Base-by-base conservation (phyloP, 2,888 invertebrate species). In the Eupelmus urozonus region DNA sequence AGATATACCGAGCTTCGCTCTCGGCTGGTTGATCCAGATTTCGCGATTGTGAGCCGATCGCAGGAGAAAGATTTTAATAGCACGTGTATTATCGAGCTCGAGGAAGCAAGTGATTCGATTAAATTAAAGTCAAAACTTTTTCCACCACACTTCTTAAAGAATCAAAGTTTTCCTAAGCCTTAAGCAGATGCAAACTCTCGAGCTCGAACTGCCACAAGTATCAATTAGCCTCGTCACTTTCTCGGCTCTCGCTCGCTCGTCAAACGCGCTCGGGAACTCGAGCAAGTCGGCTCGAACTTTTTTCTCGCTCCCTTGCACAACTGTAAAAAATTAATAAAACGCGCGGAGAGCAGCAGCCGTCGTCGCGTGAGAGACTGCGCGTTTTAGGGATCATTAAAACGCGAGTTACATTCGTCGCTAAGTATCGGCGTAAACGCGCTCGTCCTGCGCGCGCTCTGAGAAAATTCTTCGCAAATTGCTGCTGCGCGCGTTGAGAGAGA, bases 401-500 rank as follows among this genome's bases (percentile, higher is more conserved):
- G 40, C 18, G 69, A 69, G 69, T 69, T 27, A 62, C 75, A 76
- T 55, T 76, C 69, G 63, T 51, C 25, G 7, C 40, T 62, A 60
- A 59, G 67, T 74, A 60, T 60, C 75, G 66, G 18, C 59, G 59
- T 59, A 59, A 66, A 49, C 49, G 76, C 63, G 69, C 45, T 55
- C n/a, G n/a, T n/a, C n/a, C n/a, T n/a, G 53, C 34, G 29, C 53
- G 11, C 29, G 23, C 27, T 2, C 27, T 70, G 76, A 71, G 71
- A 66, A 77, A 71, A 71, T 71, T 77, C 76, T 77, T 71, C 42
- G 71, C 71, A 77, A 71, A 77, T 77, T 77, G 23, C 67, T 27
- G n/a, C 25, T 27, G 57, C 63, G 73, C 40, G 40, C 16, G 27
- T 49, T 25, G 40, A 23, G 53, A 16, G 62, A 29, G 40, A 27